A percentile compares a stretch with the other conserved stretches of the same genome.
These are phyloP conservation scores for Holocentrus rufus DNA, from an alignment of 2,797 vertebrate species.

Conservation along the genomic window DNA sequence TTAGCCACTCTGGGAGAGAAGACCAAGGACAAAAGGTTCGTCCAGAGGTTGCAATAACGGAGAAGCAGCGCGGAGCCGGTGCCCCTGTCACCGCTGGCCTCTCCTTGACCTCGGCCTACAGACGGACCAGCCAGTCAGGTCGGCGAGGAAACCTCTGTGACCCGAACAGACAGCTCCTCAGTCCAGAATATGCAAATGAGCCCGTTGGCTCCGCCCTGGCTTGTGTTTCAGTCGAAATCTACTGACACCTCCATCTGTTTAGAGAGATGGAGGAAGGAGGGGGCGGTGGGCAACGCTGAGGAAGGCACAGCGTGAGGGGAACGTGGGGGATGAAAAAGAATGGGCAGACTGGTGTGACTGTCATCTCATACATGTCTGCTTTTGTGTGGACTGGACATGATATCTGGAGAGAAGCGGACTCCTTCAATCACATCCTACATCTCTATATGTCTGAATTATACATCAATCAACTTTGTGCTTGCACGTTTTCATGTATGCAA, in stretches of 20 bases:
- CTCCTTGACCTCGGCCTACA: conserved; percentile 67
- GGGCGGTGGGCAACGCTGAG: conserved; percentile 10
- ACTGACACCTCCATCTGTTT: conserved; percentile 80
- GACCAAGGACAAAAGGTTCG: conserved; percentile 41
- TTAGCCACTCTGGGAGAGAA: conserved; percentile 21
- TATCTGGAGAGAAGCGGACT: neutral
- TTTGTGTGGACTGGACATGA: neutral
- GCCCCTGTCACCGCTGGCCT: conserved; percentile 60
- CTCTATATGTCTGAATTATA: conserved; percentile 11
- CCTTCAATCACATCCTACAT: neutral
- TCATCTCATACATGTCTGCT: conserved; percentile 19
- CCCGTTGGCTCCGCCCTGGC: conserved; percentile 47
- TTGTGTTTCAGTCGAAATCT: conserved; percentile 59
- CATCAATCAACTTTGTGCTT: neutral
- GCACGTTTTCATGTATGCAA: conserved; percentile 2
- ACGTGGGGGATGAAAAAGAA: neutral
- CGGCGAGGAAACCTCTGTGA: conserved; percentile 54
- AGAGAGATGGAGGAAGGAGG: conserved; percentile 27
- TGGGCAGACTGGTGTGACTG: conserved; percentile 33
- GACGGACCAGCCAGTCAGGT: conserved; percentile 60
- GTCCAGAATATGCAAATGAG: conserved; percentile 72
- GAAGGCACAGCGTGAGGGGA: neutral
- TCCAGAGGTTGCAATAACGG: conserved; percentile 45
- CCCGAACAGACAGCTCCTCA: conserved; percentile 66
- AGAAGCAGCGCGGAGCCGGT: conserved; percentile 30